These are phyloP conservation scores for Brenthis daphne DNA, from an alignment of 2,888 invertebrate genomes.

Conservation along the genomic window DNA sequence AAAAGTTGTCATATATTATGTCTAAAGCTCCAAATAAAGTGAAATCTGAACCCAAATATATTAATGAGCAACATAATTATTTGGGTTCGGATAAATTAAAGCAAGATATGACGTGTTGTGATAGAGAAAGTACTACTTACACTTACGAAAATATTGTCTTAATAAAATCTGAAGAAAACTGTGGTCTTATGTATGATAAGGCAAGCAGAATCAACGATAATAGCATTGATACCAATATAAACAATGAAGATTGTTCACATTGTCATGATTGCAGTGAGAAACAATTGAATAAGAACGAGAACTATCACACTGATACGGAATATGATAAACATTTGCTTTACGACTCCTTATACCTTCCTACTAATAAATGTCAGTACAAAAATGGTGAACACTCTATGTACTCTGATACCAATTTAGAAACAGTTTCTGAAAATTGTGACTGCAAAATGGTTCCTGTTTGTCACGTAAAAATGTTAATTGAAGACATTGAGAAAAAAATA, in stretches of 20 bases:
- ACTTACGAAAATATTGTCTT: conserved; percentile 46
- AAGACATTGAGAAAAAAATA: conserved; percentile 67
- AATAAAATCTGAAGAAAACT: conserved; percentile 47
- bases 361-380: conserved; percentile 37
- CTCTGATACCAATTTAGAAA: conserved; percentile 22
- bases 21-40: conserved; percentile 42
- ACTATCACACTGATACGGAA: conserved; percentile 33
- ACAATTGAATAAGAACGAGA: conserved; percentile 23
- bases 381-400: conserved; percentile 37
- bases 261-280: conserved; percentile 22
- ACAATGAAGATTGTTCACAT: conserved; percentile 34
- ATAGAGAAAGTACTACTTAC: conserved; percentile 27
- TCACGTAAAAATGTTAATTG: conserved; percentile 73
- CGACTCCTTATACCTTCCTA: conserved; percentile 49
- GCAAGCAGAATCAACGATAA: conserved; percentile 48
- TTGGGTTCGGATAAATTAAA: not conserved
- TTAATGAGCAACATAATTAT: not conserved
- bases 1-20: conserved; percentile 59
- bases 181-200: conserved; percentile 39
- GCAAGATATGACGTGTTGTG: not conserved
- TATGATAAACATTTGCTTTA: conserved; percentile 43
- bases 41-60: conserved; percentile 32
- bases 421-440: conserved; percentile 48
- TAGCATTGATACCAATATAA: conserved; percentile 39
- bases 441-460: conserved; percentile 71